phyloP scores from a whole-genome alignment of 23 tunicate genomes.

The Botrylloides violaceus region DNA sequence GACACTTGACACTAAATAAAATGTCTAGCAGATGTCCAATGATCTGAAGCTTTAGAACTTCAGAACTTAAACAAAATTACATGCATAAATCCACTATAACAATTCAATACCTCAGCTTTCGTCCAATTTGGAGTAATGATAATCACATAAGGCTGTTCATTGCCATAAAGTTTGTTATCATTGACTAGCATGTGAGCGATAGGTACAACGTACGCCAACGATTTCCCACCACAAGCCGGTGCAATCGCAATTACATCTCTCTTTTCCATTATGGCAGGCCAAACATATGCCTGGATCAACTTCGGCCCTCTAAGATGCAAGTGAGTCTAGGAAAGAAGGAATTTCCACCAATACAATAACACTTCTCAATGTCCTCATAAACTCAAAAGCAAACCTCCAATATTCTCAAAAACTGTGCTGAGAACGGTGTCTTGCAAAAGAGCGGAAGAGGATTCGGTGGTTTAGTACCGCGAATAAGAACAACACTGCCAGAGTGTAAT shows the following conservation, averaged over 20 bases:
- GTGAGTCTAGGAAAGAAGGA: not conserved
- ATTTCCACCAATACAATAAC: too few relatives aligned
- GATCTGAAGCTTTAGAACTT: too few relatives aligned
- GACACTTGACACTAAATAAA: too few relatives aligned
- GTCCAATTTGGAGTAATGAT: constrained; percentile 12
- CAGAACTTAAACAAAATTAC: too few relatives aligned
- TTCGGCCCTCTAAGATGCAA: constrained; percentile 49
- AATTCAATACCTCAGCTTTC: not conserved
- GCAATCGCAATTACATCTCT: constrained; percentile 58
- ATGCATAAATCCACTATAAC: too few relatives aligned
- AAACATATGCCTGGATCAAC: constrained; percentile 49
- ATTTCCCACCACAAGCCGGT: constrained; percentile 68
- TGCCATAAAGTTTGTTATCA: not conserved
- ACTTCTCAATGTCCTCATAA: too few relatives aligned
- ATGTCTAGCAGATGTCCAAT: too few relatives aligned
- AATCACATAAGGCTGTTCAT: constrained; percentile 2
- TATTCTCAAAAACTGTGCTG: not conserved
- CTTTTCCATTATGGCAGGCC: constrained; percentile 57
- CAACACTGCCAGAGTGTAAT: constrained; percentile 21
- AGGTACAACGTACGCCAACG: constrained; percentile 64
- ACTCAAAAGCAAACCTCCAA: constrained; percentile 31
- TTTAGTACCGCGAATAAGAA: constrained; percentile 44
- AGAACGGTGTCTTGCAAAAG: constrained; percentile 50
- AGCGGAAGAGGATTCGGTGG: constrained; percentile 55
- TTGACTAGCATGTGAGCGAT: constrained; percentile 32